Evolutionary conservation across 2,113 vertebrate genomes (phyloP).

Genomic region (Hyla sarda): DNA sequence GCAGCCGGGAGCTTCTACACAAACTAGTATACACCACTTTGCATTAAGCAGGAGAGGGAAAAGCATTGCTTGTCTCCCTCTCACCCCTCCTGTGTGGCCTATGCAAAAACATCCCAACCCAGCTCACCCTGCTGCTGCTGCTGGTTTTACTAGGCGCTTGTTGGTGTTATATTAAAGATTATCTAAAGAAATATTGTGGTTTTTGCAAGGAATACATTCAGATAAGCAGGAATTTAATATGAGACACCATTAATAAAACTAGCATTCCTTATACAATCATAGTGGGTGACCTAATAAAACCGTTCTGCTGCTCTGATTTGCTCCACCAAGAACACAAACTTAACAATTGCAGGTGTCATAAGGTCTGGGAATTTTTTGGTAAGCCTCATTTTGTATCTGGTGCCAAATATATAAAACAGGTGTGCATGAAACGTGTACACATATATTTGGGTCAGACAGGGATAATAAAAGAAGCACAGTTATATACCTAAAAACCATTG

Average conservation of each 20-base stretch:
- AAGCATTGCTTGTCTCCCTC: too few species aligned
- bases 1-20: too few species aligned
- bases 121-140: too few species aligned
- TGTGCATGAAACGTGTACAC: conserved; percentile 19
- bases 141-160: not conserved
- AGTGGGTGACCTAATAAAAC: conserved; percentile 34
- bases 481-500: not conserved
- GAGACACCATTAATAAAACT: conserved; percentile 4
- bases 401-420: conserved; percentile 46
- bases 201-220: not conserved
- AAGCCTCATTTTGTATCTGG: conserved; percentile 21
- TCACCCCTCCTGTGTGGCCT: too few species aligned
- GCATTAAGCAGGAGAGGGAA: too few species aligned
- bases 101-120: too few species aligned
- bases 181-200: not conserved
- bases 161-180: not conserved
- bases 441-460: conserved; percentile 30
- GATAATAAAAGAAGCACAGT: conserved; percentile 14
- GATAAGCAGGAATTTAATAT: conserved; percentile 21
- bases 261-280: not conserved
- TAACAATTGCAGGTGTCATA: conserved; percentile 42
- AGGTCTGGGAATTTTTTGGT: conserved; percentile 40
- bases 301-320: conserved; percentile 17
- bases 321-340: conserved; percentile 12
- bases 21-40: too few species aligned